Evolutionary conservation across 92 coral and sea anemone species (phyloP).

Genomic region (Porites evermanni): DNA sequence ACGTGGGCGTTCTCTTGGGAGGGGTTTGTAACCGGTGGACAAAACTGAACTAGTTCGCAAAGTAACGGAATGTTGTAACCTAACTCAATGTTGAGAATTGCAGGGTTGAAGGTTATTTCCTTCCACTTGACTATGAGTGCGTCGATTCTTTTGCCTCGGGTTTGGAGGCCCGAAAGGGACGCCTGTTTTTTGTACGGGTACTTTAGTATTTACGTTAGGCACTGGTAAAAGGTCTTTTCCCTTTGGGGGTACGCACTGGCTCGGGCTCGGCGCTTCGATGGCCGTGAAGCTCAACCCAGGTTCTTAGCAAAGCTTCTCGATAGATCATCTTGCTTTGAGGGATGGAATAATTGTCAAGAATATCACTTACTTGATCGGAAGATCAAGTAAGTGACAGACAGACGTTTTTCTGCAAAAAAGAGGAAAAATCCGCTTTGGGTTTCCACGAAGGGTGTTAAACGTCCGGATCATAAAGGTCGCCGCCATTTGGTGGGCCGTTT

Average conservation of each 20-base stretch:
- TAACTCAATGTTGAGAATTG: constrained; percentile 21
- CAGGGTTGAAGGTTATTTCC: constrained; percentile 30
- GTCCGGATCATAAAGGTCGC: constrained; percentile 13
- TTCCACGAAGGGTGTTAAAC: background rate
- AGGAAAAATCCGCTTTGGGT: background rate
- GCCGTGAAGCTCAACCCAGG: background rate
- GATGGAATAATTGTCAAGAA: background rate
- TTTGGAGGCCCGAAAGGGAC: constrained; percentile 40
- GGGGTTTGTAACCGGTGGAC: constrained; percentile 2
- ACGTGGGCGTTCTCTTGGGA: background rate
- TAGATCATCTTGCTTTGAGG: constrained; percentile 20
- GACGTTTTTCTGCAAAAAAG: constrained; percentile 1
- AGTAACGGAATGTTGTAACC: constrained; percentile 39
- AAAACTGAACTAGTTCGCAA: constrained; percentile 36
- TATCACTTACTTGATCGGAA: background rate
- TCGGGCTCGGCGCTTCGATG: background rate
- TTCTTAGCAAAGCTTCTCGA: background rate
- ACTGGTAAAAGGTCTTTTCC: background rate
- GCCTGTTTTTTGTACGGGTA: constrained; percentile 8
- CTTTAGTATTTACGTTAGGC: background rate
- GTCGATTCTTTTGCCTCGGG: constrained; percentile 35
- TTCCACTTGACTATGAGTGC: constrained; percentile 29
- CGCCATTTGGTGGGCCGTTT: background rate
- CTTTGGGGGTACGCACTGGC: background rate
- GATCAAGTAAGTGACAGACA: background rate